These are phyloP conservation scores for Ceyx cyanopectus DNA, from an alignment of 2,113 vertebrate species.

Conservation along the genomic window DNA sequence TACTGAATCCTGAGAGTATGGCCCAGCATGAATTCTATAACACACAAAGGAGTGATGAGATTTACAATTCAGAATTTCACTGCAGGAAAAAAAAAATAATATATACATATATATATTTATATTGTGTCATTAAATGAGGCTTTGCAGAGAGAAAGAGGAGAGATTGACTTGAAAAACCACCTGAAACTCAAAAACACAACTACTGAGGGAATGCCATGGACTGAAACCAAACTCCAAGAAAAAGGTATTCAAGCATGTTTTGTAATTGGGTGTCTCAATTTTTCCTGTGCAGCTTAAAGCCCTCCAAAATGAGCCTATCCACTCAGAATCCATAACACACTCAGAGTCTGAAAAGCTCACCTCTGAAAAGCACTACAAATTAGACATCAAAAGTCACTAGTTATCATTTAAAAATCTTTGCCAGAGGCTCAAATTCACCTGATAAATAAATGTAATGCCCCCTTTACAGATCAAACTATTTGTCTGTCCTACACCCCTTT, in stretches of 20 bases:
- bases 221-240: constrained; percentile 41
- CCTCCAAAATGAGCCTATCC: background rate
- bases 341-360: background rate
- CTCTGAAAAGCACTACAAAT: background rate
- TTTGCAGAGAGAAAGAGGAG: background rate
- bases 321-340: background rate
- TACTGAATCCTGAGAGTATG: background rate
- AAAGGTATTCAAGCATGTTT: constrained; percentile 31
- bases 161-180: constrained; percentile 7
- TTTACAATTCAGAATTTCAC: constrained; percentile 31
- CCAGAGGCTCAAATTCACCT: background rate
- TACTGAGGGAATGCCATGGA: background rate
- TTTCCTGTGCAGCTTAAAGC: background rate
- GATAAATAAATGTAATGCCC: background rate
- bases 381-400: background rate
- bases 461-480: background rate
- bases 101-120: too few relatives aligned
- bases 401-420: background rate
- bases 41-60: constrained; percentile 8
- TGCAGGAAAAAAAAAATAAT: background rate
- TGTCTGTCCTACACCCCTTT: background rate
- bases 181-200: background rate
- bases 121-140: constrained; percentile 25
- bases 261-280: background rate
- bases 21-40: background rate